Evolutionary conservation across 1,140 invertebrate genomes (phyloP), one percentile per base, ranked within the genome.

Genomic region (Drosophila athabasca): DNA sequence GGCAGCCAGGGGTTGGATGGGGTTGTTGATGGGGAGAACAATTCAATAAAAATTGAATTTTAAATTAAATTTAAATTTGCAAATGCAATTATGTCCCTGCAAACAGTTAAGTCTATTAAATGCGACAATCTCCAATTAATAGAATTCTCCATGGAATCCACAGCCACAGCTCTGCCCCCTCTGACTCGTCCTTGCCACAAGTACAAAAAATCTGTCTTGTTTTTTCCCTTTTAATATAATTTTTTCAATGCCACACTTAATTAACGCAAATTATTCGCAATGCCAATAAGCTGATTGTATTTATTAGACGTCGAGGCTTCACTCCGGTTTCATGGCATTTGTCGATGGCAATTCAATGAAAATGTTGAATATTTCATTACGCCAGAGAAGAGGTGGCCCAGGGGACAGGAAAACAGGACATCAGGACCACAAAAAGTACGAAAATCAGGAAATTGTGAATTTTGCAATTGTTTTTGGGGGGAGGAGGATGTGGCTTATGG

Each of bases 211-310:
- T 31, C n/a, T 13, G 7, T 7, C 24, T 35, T 8, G 26, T 48
- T 55, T 19, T 19, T 26, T 53, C n/a, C n/a, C n/a, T 52, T 48
- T 55, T 31, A 31, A 51, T 44, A 35, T 35, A 35, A 60, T 52
- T 53, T 55, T 22, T 35, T 6, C 6, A 22, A 6, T 17, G 41
- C 11, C 31, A 57, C 65, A 83, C 79, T 83, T 82, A 84, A 87
- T 77, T 60, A 87, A 70, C 55, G 52, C 60, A 81, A 81, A 85
- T 73, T 70, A 58, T 83, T 83, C 57, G 58, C 59, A 55, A 64
- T 76, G 73, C 62, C 73, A 75, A 75, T 75, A 67, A 66, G 72
- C 72, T 31, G 62, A 19, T 71, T 13, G 51, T 59, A 50, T 49
- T 60, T 67, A 68, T 54, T 60, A 68, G 72, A 13, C 19, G 17